These are phyloP conservation scores for Neoascia interrupta DNA, from an alignment of 2,888 invertebrate species.

Conservation along the genomic window DNA sequence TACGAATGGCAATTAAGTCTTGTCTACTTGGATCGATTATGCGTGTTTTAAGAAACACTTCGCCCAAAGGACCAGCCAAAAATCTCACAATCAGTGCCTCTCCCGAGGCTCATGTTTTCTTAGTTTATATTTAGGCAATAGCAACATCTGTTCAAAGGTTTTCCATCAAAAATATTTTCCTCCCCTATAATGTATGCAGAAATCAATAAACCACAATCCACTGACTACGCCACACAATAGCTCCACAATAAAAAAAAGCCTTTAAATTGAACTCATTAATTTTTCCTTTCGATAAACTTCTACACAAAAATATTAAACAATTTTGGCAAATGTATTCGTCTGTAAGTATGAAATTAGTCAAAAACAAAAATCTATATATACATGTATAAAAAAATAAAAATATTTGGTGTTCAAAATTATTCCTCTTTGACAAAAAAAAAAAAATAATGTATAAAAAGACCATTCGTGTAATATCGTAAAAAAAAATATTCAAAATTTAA, in stretches of 20 bases:
- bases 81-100: too few relatives aligned
- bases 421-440: slow-evolving; percentile 37
- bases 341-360: slow-evolving; percentile 33
- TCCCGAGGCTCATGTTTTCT: too few relatives aligned
- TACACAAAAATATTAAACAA: slow-evolving; percentile 44
- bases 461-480: slow-evolving; percentile 22
- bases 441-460: slow-evolving; percentile 39
- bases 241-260: slow-evolving; percentile 33
- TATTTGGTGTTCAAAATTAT: slow-evolving; percentile 70
- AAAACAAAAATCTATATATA: slow-evolving; percentile 50
- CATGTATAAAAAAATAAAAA: slow-evolving; percentile 27
- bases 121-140: background rate
- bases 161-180: slow-evolving; percentile 1
- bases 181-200: background rate
- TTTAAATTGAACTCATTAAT: slow-evolving; percentile 60
- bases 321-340: slow-evolving; percentile 46
- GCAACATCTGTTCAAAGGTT: too few relatives aligned
- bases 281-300: slow-evolving; percentile 18
- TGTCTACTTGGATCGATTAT: too few relatives aligned
- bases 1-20: too few relatives aligned
- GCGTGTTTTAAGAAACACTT: too few relatives aligned
- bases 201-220: background rate
- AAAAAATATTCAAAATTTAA: slow-evolving; percentile 43
- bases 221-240: slow-evolving; percentile 45
- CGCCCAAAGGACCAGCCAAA: too few relatives aligned